Base-by-base conservation (phyloP, 2,113 vertebrate genomes). In the Panthera tigris region DNA sequence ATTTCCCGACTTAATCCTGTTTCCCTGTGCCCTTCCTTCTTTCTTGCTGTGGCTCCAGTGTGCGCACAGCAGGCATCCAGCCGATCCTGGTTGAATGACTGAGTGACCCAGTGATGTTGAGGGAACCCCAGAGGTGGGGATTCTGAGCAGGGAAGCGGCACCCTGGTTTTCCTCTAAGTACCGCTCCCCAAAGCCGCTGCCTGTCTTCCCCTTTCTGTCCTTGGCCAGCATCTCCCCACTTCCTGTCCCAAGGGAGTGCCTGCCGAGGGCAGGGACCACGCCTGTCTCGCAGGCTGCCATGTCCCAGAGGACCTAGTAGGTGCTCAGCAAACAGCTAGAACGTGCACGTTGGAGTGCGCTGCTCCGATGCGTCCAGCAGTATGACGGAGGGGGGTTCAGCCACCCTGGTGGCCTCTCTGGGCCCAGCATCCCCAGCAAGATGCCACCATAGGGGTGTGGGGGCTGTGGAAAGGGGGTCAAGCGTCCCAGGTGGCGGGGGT, bases 1-100 rank as follows among this genome's bases (percentile, higher is more conserved):
- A 95, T 90, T 96, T 80, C 7, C 91, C 88, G 31, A 88, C 81
- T 92, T 63, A 25, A 29, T 4, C 16, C 41, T 39, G 25, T 74
- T 23, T 33, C 10, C 21, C 0, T 11, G 36, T 2, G 21, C 23
- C 76, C 73, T 31, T 48, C 61, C 84, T 39, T 33, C 41, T 41
- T 23, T 6, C 0, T 3, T 1, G 61, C 41, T 4, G 79, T 0
- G 2, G 61, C 85, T 88, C 39, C 18, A 3, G 63, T 13, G 41
- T 5, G 41, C 68, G 29, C 33, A 5, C 25, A 15, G 14, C 21
- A 12, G 25, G 88, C 0, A 0, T 23, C 63, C 52, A 7, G 13
- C 2, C 36, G 9, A 31, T 0, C 7, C 29, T 36, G 45, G 25
- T 0, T 11, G n/a, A 39, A 31, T 48, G 41, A 68, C 45, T 4